A percentile compares a stretch with the other conserved stretches of the same genome.
phyloP scores from a whole-genome alignment of 1,140 invertebrate genomes.

The Carcinoscorpius rotundicauda region DNA sequence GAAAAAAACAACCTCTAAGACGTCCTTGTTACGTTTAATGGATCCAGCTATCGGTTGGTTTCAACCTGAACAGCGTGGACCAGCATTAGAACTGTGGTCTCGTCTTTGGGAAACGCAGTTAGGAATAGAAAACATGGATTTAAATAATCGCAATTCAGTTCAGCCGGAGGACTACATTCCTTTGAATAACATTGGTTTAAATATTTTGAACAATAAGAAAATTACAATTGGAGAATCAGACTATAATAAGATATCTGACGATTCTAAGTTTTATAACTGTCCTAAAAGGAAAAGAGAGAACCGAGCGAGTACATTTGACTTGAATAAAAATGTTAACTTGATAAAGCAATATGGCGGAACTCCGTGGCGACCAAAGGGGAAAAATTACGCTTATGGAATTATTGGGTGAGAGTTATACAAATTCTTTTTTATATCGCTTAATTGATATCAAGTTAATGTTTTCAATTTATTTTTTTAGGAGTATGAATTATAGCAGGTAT shows the following conservation, averaged over 20 bases:
- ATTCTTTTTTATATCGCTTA: too few species aligned
- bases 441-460: too few species aligned
- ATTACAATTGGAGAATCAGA: conserved; percentile 29
- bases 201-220: conserved; percentile 21
- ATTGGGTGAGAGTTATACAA: conserved; percentile 48
- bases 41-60: conserved; percentile 92
- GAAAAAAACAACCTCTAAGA: too few species aligned
- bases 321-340: conserved; percentile 69
- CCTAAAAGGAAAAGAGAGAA: conserved; percentile 71
- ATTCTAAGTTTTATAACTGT: conserved; percentile 44
- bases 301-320: conserved; percentile 73
- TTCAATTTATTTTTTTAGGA: too few species aligned
- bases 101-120: conserved; percentile 77
- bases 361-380: conserved; percentile 64
- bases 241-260: conserved; percentile 12
- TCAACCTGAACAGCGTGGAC: conserved; percentile 92
- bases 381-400: conserved; percentile 41
- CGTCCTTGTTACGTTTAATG: conserved; percentile 43
- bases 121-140: conserved; percentile 51
- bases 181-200: conserved; percentile 10
- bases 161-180: conserved; percentile 23
- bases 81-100: conserved; percentile 82
- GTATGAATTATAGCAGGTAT: too few species aligned
- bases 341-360: conserved; percentile 64
- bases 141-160: conserved; percentile 34